Conservation (phyloP, 2,797 vertebrate genomes). For the Myotis findleyi region DNA sequence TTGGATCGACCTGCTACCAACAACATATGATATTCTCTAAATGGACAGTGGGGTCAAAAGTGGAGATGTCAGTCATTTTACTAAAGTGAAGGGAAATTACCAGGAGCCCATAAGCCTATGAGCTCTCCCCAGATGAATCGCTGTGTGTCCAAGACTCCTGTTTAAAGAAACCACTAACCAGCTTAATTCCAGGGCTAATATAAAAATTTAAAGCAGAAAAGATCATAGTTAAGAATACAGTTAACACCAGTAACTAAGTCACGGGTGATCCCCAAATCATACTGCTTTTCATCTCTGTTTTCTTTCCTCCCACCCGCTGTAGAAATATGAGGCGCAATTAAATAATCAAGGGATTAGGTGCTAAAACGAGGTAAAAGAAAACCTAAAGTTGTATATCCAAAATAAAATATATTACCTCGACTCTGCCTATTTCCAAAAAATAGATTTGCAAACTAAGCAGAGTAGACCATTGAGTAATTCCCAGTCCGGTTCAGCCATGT, state of each 20-base stretch:
- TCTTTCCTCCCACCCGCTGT: not conserved
- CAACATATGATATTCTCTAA: not conserved
- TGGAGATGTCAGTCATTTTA: conserved; percentile 19
- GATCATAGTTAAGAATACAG: not conserved
- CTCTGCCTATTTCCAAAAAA: not conserved
- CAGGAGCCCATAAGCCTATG: not conserved
- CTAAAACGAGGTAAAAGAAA: not conserved
- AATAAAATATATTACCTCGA: conserved; percentile 5
- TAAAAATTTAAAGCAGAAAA: conserved; percentile 17
- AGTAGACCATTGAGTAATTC: not conserved
- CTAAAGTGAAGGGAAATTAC: not conserved
- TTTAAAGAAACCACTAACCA: not conserved
- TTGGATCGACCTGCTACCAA: not conserved
- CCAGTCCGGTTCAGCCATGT: not conserved
- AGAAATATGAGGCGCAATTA: not conserved
- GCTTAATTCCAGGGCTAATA: not conserved
- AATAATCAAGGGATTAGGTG: conserved; percentile 1
- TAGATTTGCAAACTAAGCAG: not conserved
- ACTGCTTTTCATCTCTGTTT: not conserved
- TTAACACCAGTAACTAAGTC: not conserved
- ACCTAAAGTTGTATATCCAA: not conserved
- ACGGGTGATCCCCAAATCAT: not conserved
- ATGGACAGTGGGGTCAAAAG: not conserved
- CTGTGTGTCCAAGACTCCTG: not conserved
- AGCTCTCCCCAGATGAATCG: not conserved